Conservation (phyloP, 2,888 invertebrate species). For the Drosophila tripunctata region DNA sequence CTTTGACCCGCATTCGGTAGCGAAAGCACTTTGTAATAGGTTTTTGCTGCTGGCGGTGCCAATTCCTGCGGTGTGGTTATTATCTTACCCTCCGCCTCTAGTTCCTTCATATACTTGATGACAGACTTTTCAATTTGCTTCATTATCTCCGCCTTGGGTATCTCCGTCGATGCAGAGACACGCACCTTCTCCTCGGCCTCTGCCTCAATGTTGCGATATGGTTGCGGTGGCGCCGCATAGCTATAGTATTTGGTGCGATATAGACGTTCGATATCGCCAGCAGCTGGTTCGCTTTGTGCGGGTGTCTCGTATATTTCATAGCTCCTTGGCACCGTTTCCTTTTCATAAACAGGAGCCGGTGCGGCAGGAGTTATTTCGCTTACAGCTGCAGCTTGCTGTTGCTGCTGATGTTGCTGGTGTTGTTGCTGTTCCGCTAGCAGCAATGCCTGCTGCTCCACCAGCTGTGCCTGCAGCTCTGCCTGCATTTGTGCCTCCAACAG, state of each 20-base stretch:
- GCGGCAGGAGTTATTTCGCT: slow-evolving; percentile 25
- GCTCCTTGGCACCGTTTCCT: slow-evolving; percentile 73
- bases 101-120: slow-evolving; percentile 83
- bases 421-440: slow-evolving; percentile 57
- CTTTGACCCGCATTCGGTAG: slow-evolving; percentile 26
- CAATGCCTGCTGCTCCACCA: slow-evolving; percentile 51
- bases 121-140: slow-evolving; percentile 84
- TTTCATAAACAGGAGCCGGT: slow-evolving; percentile 76
- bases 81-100: slow-evolving; percentile 83
- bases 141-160: slow-evolving; percentile 83
- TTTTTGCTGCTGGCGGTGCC: slow-evolving; percentile 70
- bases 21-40: slow-evolving; percentile 76
- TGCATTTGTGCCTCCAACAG: slow-evolving; percentile 65
- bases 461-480: slow-evolving; percentile 51
- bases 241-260: slow-evolving; percentile 75
- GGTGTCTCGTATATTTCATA: slow-evolving; percentile 57
- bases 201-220: slow-evolving; percentile 54
- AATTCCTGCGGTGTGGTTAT: slow-evolving; percentile 73
- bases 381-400: slow-evolving; percentile 18
- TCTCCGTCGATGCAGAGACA: slow-evolving; percentile 80
- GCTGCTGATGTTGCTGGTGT: slow-evolving; percentile 25
- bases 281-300: slow-evolving; percentile 19
- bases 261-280: slow-evolving; percentile 68
- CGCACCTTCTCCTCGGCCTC: slow-evolving; percentile 76
- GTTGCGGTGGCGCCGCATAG: slow-evolving; percentile 42